phyloP scores from a whole-genome alignment of 2,797 vertebrate genomes.

The Sphaeramia orbicularis region DNA sequence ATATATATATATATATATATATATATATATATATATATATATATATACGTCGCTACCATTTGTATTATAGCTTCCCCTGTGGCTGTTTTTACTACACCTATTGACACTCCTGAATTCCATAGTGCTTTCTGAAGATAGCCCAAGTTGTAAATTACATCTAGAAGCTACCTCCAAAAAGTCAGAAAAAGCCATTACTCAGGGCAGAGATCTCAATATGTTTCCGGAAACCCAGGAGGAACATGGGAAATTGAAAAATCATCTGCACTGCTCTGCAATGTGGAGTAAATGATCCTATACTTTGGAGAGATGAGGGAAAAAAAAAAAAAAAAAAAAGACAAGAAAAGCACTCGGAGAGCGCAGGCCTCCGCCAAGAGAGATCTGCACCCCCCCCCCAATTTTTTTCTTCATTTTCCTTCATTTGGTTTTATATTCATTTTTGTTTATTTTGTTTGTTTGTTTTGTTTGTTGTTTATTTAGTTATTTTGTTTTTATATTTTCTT shows the following conservation, averaged over 20 bases:
- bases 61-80: constrained; percentile 20
- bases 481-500: too few relatives aligned
- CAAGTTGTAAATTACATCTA: constrained; percentile 65
- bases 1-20: too few relatives aligned
- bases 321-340: too few relatives aligned
- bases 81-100: constrained; percentile 42
- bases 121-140: constrained; percentile 48
- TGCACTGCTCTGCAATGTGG: constrained; percentile 37
- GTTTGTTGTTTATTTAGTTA: too few relatives aligned
- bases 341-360: too few relatives aligned
- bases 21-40: too few relatives aligned
- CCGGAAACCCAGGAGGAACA: constrained; percentile 69
- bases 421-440: too few relatives aligned
- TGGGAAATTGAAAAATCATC: constrained; percentile 72
- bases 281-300: constrained; percentile 72
- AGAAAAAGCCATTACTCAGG: constrained; percentile 67
- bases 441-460: too few relatives aligned
- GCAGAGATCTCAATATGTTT: constrained; percentile 68
- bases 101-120: constrained; percentile 55
- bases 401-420: too few relatives aligned
- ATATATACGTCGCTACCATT: constrained; percentile 12
- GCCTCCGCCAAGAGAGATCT: too few relatives aligned
- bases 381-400: too few relatives aligned
- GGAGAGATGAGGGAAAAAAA: constrained; percentile 24
- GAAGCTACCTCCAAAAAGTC: constrained; percentile 49